Evolutionary conservation across 2,888 invertebrate genomes (phyloP), one percentile per base, ranked within the genome.

Genomic region (Nasonia oneida): DNA sequence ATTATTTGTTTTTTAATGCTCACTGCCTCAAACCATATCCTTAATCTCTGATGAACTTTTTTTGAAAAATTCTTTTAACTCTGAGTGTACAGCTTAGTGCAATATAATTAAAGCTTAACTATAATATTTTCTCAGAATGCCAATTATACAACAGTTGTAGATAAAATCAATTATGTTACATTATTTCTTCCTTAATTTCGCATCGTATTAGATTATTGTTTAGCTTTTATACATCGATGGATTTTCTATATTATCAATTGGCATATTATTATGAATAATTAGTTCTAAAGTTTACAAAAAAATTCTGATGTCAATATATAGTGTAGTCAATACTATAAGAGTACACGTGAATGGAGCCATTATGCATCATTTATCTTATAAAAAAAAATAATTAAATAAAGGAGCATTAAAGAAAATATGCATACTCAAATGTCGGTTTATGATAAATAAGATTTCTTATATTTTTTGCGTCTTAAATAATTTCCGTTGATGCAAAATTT

Each of bases 341-440:
- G 61, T 77, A 78, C 29, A 82, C 81, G 84, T 86, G 86, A 84
- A 86, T 81, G 82, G 84, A 86, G 86, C 86, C 86, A 86, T 86
- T 84, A 81, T 86, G 86, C 81, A 84, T 84, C 73, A 81, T 84
- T 74, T 86, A 76, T 33, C 37, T 83, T 37, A 15, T 67, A 64
- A n/a, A 39, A 14, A 4, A 64, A n/a, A 39, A 14, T 23, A 23
- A 4, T 1, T 23, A 23, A 57, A 70, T 33, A 6, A 76, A 73
- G 42, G 29, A 82, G n/a, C 50, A 70, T 79, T 53, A 71, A 85
- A 64, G 57, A 78, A 83, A 73, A 77, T 61, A 73, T 39, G 57
- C 61, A 42, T 77, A 81, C 67, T 74, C 29, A 47, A 86, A 83
- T 12, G 61, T 86, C 71, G 47, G 57, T 50, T 39, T 67, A n/a